Base-by-base conservation (phyloP, 2,113 vertebrate species). In the Myiozetetes cayanensis region DNA sequence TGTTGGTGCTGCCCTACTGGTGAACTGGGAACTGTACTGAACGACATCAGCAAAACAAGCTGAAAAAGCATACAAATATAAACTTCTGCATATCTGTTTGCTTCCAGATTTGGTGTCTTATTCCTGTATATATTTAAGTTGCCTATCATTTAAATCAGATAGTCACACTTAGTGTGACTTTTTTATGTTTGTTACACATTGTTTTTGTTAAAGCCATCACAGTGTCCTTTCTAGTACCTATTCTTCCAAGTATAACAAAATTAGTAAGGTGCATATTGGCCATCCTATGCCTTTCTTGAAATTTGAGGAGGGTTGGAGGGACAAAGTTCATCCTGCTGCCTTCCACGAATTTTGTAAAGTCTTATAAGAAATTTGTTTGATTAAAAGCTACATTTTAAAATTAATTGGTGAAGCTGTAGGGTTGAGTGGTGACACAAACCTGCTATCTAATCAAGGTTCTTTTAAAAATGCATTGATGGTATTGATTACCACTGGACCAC, bases 271-370 rank as follows among this genome's bases (percentile, higher is more conserved):
- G 97, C 97, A 86, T 92, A 92, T 74, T 96, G 94, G 96, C 96
- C 97, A 95, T 92, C 89, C 65, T 95, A 93, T 97, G 97, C 97
- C 97, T 98, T 97, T 96, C 89, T 97, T 80, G 78, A 97, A 91
- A 84, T 85, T 27, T 93, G 63, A 31, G 27, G 68, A 91, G 63
- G 81, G 8, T 85, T n/a, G 49, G 55, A 90, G 37, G 63, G 58
- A 86, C 85, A 37, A 9, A 68, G 33, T 61, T 80, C n/a, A n/a
- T 96, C 82, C 66, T 93, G 28, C 68, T 94, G 71, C 83, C 91
- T 94, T 97, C 68, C 87, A 77, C 6, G 22, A 92, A 73, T 91
- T 91, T 87, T 88, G 75, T 96, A 76, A 96, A 88, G 90, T 95
- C 95, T 93, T 95, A 76, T 1, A 77, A 56, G 35, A 70, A 85